These are phyloP conservation scores for Anguilla obscura DNA, from an alignment of 2,797 vertebrate genomes.

Conservation along the genomic window DNA sequence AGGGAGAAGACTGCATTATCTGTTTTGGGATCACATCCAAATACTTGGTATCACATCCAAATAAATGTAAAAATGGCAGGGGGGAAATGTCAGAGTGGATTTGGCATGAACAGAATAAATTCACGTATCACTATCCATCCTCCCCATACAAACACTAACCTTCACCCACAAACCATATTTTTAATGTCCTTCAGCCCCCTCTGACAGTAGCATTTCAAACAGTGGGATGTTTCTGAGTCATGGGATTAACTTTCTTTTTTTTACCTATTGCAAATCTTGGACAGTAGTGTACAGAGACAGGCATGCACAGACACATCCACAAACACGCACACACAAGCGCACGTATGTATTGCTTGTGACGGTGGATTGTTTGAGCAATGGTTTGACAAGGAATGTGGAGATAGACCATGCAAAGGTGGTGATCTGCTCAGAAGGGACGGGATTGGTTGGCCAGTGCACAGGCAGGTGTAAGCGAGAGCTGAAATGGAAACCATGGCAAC, in stretches of 20 bases:
- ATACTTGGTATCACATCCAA: neutral
- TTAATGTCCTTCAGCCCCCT: neutral
- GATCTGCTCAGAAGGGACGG: slow-evolving; percentile 4
- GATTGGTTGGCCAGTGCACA: slow-evolving; percentile 42
- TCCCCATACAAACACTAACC: neutral
- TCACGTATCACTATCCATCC: neutral
- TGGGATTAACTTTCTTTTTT: slow-evolving; percentile 11
- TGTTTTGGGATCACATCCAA: neutral
- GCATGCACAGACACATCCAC: neutral
- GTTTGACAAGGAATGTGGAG: neutral
- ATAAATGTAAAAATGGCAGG: slow-evolving; percentile 1
- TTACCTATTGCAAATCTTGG: neutral
- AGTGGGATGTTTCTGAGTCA: slow-evolving; percentile 22
- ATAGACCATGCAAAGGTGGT: neutral
- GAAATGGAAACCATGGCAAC: slow-evolving; percentile 81
- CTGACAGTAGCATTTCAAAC: neutral
- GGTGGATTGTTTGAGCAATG: neutral
- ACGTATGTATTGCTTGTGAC: neutral
- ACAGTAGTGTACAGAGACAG: neutral
- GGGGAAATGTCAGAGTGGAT: neutral
- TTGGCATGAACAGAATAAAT: slow-evolving; percentile 14
- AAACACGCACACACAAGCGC: neutral
- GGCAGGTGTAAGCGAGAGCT: slow-evolving; percentile 65
- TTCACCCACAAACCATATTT: slow-evolving; percentile 1
- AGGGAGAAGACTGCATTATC: neutral